Evolutionary conservation across 1,140 invertebrate species (phyloP), one percentile per base, ranked within the genome.

Genomic region (Agraylea sexmaculata): DNA sequence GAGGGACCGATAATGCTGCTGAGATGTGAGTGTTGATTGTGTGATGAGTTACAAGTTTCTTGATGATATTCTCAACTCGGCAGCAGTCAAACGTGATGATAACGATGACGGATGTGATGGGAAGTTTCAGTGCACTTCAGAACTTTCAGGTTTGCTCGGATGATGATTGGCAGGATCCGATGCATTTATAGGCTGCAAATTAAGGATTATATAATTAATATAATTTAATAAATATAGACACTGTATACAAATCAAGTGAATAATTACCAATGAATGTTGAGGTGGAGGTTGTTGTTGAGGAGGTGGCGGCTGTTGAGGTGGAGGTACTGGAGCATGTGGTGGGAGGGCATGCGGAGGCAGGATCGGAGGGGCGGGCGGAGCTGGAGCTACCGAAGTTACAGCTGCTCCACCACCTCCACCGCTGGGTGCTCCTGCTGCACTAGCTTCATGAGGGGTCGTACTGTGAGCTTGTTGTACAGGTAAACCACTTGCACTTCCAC

Each of bases 401-500:
- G 59, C 66, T 37, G 61, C 66, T 33, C 56, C 60, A 31, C 59
- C 62, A 47, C 55, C 56, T 47, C 72, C 51, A 51, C 66, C 57
- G 60, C 73, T 69, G 57, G 74, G 66, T 58, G 76, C 71, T 62
- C 66, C 57, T 54, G 68, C 61, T 52, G 62, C 61, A 20, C 39
- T 40, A 55, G 71, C 72, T 63, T 82, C 79, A 58, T 80, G 78
- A 48, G 78, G 74, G 50, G 78, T 82, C 53, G 79, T 81, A 51
- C 77, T 80, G 58, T 81, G 78, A 43, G 78, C 78, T 65, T 80
- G 79, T 66, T 82, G 79, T 43, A 77, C 73, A 28, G 74, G 74
- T 51, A 79, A 63, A 52, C 73, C 64, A 55, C 75, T 76, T 55
- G 73, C 68, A 62, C 80, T 80, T 64, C 78, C 80, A 53, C 78